Evolutionary conservation across 2,888 invertebrate genomes (phyloP).

Genomic region (Antheraea assamensis): DNA sequence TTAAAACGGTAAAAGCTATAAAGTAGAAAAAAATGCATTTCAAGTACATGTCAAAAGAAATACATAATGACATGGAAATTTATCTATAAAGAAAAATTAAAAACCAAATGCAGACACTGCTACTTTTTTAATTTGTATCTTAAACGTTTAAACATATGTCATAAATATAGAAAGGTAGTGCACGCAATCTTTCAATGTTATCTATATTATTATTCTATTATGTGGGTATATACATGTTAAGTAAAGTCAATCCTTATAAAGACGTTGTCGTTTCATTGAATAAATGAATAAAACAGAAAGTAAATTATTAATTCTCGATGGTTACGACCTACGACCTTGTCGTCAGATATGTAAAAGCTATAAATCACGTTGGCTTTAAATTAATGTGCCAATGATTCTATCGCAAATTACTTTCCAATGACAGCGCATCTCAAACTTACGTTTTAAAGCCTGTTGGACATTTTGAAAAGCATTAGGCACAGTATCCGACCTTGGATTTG

Average conservation of each 20-base stretch:
- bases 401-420: conserved; percentile 12
- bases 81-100: too few relatives aligned
- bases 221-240: neutral
- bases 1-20: too few relatives aligned
- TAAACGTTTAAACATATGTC: too few relatives aligned
- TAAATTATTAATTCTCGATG: neutral
- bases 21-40: too few relatives aligned
- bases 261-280: neutral
- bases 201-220: too few relatives aligned
- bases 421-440: conserved; percentile 4
- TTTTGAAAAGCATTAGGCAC: too few relatives aligned
- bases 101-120: too few relatives aligned
- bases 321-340: conserved; percentile 13
- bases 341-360: conserved; percentile 15
- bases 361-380: conserved; percentile 7
- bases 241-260: neutral
- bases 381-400: conserved; percentile 7
- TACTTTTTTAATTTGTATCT: too few relatives aligned
- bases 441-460: neutral
- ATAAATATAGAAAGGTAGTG: neutral
- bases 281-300: neutral
- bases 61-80: neutral
- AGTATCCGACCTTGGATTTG: too few relatives aligned
- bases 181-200: neutral
- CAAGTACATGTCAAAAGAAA: neutral